These are phyloP conservation scores for Anoplius nigerrimus DNA, from an alignment of 2,888 invertebrate species.

Conservation along the genomic window DNA sequence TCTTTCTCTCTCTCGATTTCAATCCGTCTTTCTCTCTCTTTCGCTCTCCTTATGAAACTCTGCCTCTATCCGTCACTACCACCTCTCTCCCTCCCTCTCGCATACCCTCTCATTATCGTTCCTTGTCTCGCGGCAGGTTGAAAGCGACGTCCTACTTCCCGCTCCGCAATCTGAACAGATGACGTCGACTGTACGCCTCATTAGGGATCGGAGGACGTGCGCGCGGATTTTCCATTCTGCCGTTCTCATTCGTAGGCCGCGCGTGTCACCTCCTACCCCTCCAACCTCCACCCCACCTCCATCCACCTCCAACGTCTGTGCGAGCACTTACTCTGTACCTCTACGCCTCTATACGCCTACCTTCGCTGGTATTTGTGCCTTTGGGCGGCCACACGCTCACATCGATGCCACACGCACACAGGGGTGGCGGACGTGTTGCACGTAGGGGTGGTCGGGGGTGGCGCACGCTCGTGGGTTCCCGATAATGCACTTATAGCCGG, in stretches of 20 bases:
- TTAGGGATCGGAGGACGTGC: conserved; percentile 31
- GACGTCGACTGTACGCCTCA: conserved; percentile 39
- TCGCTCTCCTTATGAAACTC: too few relatives aligned
- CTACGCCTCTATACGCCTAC: conserved; percentile 19
- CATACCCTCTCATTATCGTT: conserved; percentile 15
- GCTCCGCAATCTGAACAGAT: conserved; percentile 35
- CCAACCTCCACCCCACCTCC: too few relatives aligned
- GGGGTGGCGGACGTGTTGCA: conserved; percentile 4
- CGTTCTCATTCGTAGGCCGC: conserved; percentile 30
- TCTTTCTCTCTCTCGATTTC: too few relatives aligned
- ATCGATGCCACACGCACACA: background rate
- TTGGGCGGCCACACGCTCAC: background rate
- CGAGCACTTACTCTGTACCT: too few relatives aligned
- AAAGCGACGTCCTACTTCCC: conserved; percentile 1
- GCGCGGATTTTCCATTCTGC: conserved; percentile 32
- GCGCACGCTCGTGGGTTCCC: conserved; percentile 36
- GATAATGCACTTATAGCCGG: conserved; percentile 57
- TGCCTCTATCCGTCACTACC: too few relatives aligned
- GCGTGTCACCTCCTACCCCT: conserved; percentile 21
- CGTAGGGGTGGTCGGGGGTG: background rate
- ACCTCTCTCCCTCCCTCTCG: too few relatives aligned
- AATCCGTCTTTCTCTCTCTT: too few relatives aligned
- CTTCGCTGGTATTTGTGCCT: conserved; percentile 20
- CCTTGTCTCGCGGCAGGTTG: conserved; percentile 6
- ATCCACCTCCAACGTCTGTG: too few relatives aligned